These are phyloP conservation scores for Paramacrobiotus metropolitanus DNA, from an alignment of 1,140 invertebrate genomes.

Conservation along the genomic window DNA sequence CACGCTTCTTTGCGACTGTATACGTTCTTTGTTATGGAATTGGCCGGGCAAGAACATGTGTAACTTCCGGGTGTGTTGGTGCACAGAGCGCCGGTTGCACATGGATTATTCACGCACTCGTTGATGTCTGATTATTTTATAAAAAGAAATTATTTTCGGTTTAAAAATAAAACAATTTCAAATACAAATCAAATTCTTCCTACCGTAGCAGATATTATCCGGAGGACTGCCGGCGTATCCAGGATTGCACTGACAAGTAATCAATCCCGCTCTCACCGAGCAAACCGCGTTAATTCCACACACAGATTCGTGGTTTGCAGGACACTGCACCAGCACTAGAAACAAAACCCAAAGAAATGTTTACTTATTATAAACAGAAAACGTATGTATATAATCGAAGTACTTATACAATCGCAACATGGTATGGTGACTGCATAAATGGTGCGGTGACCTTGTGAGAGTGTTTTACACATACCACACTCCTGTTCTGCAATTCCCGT, in stretches of 20 bases:
- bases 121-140: constrained; percentile 59
- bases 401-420: too few species aligned
- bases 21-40: background rate
- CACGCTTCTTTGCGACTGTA: background rate
- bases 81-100: constrained; percentile 53
- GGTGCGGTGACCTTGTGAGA: background rate
- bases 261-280: constrained; percentile 9
- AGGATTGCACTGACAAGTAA: constrained; percentile 40
- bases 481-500: constrained; percentile 3
- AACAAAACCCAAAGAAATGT: constrained; percentile 8
- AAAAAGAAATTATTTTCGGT: too few species aligned
- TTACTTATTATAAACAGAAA: too few species aligned
- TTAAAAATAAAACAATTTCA: constrained; percentile 7
- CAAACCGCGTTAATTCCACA: background rate
- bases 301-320: background rate
- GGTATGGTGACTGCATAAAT: too few species aligned
- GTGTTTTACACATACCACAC: background rate
- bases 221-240: constrained; percentile 45
- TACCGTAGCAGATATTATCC: constrained; percentile 40
- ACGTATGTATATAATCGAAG: background rate
- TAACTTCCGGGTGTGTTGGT: constrained; percentile 49
- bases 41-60: constrained; percentile 50
- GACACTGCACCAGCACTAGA: constrained; percentile 5
- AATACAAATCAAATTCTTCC: constrained; percentile 8
- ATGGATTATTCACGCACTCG: constrained; percentile 45